Evolutionary conservation across 2,888 invertebrate genomes (phyloP).

Genomic region (Asteroscopus sphinx): DNA sequence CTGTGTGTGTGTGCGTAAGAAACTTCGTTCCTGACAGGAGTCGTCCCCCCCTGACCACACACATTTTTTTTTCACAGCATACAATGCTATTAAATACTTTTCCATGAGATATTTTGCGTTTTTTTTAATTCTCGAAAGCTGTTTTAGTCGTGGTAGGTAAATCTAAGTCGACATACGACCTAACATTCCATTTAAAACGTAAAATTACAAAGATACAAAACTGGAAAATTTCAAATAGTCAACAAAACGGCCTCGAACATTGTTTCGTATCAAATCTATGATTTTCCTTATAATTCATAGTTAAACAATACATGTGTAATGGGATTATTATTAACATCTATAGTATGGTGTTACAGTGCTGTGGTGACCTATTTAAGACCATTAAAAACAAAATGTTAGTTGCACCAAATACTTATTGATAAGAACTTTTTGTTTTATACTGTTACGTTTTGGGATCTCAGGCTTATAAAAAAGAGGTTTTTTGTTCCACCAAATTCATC

Average conservation of each 20-base stretch:
- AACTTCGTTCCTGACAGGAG: too few relatives aligned
- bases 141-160: background rate
- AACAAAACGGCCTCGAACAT: background rate
- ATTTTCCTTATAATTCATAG: conserved; percentile 37
- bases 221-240: background rate
- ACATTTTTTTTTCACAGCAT: too few relatives aligned
- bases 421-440: background rate
- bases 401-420: background rate
- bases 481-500: too few relatives aligned
- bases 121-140: too few relatives aligned
- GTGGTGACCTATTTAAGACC: conserved; percentile 5
- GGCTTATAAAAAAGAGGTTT: too few relatives aligned
- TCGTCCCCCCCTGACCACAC: too few relatives aligned
- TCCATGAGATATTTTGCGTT: too few relatives aligned
- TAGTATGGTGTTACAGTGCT: background rate
- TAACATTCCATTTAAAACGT: background rate
- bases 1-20: too few relatives aligned
- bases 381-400: background rate
- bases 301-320: background rate
- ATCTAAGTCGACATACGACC: too few relatives aligned
- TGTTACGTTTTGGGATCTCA: background rate
- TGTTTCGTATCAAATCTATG: conserved; percentile 1
- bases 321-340: conserved; percentile 6
- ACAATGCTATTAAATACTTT: too few relatives aligned
- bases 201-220: background rate